phyloP scores from a whole-genome alignment of 2,888 invertebrate species.

The Pseudococcus viburni region DNA sequence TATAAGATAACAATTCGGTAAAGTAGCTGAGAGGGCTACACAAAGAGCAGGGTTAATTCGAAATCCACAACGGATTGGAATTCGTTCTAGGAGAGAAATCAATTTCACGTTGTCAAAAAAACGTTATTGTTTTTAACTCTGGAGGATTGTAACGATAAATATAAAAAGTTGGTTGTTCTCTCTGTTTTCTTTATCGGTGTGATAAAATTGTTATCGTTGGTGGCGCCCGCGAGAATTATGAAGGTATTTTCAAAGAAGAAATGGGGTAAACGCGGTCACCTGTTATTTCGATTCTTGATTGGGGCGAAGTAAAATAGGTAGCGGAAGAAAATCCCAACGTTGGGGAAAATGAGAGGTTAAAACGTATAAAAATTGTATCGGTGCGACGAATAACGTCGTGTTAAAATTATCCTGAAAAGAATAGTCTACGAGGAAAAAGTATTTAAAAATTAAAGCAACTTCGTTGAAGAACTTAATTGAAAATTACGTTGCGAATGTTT shows the following conservation, averaged over 20 bases:
- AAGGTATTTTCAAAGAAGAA: constrained; percentile 5
- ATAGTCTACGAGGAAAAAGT: background rate
- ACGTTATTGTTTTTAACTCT: constrained; percentile 50
- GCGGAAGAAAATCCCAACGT: too few species aligned
- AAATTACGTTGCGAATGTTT: constrained; percentile 42
- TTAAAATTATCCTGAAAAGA: background rate
- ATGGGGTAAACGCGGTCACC: background rate
- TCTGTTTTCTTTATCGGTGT: background rate
- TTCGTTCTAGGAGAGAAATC: constrained; percentile 15
- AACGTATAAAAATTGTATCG: background rate
- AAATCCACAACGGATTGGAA: constrained; percentile 23
- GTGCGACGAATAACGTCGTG: background rate
- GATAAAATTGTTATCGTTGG: constrained; percentile 32
- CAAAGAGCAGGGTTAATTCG: background rate
- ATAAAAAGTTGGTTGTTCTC: constrained; percentile 23
- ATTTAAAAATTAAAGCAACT: constrained; percentile 37
- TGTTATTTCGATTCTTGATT: background rate
- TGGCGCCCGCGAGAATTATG: constrained; percentile 19
- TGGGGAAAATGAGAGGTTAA: background rate
- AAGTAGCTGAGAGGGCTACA: background rate
- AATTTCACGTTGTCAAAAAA: constrained; percentile 45
- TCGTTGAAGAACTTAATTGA: constrained; percentile 45
- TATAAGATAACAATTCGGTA: background rate
- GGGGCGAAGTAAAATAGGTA: background rate
- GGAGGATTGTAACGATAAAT: constrained; percentile 43